phyloP scores from a whole-genome alignment of 2,888 invertebrate genomes.

The Trissoscelio sp. region DNA sequence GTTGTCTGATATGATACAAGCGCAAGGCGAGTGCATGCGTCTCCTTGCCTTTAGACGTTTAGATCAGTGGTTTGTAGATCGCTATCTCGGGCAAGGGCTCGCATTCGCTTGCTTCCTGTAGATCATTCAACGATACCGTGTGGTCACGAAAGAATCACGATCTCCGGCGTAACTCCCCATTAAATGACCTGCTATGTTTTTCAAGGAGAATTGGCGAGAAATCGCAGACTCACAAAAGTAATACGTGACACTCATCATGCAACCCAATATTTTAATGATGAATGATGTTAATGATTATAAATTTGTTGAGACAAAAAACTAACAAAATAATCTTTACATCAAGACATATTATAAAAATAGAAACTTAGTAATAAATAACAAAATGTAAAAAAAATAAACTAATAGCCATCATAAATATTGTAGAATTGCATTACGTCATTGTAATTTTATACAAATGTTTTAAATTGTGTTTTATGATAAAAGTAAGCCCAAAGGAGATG shows the following conservation, averaged over 20 bases:
- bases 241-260: conserved; percentile 24
- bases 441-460: too few relatives aligned
- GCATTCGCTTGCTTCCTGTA: conserved; percentile 51
- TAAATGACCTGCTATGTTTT: conserved; percentile 25
- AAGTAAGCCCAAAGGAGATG: not conserved
- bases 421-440: too few relatives aligned
- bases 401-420: too few relatives aligned
- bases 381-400: too few relatives aligned
- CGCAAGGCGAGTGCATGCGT: conserved; percentile 33
- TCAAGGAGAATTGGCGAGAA: conserved; percentile 43
- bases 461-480: not conserved
- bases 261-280: not conserved
- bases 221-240: conserved; percentile 9
- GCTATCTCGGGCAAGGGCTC: conserved; percentile 60
- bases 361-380: too few relatives aligned
- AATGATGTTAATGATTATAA: too few relatives aligned
- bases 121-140: conserved; percentile 27
- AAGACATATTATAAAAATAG: too few relatives aligned
- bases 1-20: too few relatives aligned
- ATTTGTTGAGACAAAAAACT: too few relatives aligned
- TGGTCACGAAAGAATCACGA: conserved; percentile 32
- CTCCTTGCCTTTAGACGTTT: conserved; percentile 32
- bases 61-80: conserved; percentile 24
- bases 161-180: conserved; percentile 23
- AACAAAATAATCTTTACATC: too few relatives aligned